Conservation (phyloP, 1,140 invertebrate species). For the Leptinotarsa undecemlineata region DNA sequence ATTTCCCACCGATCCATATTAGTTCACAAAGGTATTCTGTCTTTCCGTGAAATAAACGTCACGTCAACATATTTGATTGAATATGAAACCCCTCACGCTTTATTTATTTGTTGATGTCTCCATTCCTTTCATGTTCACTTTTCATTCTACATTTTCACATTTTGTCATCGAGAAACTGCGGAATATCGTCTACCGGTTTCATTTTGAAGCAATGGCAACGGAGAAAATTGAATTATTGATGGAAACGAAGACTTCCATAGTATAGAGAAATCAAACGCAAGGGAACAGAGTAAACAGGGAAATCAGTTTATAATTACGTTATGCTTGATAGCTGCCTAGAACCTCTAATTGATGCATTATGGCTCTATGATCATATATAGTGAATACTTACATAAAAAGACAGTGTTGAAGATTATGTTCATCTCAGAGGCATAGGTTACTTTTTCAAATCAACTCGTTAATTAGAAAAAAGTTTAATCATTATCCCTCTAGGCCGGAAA, state of each 20-base stretch:
- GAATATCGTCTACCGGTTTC: not conserved
- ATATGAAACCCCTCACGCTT: constrained; percentile 4
- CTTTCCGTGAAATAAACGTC: not conserved
- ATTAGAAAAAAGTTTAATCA: too few relatives aligned
- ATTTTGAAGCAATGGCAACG: not conserved
- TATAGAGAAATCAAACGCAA: not conserved
- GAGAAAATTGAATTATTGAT: not conserved
- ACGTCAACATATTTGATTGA: not conserved
- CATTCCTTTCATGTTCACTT: not conserved
- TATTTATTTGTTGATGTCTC: constrained; percentile 1
- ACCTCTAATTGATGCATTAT: not conserved
- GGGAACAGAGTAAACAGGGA: not conserved
- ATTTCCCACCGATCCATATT: too few relatives aligned
- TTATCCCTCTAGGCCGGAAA: too few relatives aligned
- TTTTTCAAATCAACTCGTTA: too few relatives aligned
- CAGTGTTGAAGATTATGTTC: too few relatives aligned
- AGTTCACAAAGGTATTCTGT: too few relatives aligned
- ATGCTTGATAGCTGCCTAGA: not conserved
- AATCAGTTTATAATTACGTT: not conserved
- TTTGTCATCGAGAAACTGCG: not conserved
- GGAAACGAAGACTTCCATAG: not conserved
- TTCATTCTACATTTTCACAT: not conserved
- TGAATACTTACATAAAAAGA: too few relatives aligned
- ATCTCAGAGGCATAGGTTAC: too few relatives aligned
- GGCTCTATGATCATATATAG: not conserved